These are phyloP conservation scores for Falco punctatus DNA, from an alignment of 2,113 vertebrate species.

Conservation along the genomic window DNA sequence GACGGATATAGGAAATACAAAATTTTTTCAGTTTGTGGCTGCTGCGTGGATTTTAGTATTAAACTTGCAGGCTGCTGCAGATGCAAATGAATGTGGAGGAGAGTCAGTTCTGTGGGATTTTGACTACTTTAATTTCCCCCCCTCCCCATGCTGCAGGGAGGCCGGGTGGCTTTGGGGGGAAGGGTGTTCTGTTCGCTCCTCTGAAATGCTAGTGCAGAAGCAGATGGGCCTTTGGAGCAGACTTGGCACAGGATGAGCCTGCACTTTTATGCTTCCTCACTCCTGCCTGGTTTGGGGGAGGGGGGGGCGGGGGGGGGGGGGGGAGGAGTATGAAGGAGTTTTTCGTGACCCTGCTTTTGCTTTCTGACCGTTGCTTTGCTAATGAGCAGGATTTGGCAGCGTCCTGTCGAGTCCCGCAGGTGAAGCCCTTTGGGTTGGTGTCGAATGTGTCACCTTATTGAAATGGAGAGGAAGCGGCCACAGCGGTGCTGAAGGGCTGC, in stretches of 20 bases:
- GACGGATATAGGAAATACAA: neutral
- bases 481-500: neutral
- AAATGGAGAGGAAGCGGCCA: neutral
- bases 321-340: fast-evolving
- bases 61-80: neutral
- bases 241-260: neutral
- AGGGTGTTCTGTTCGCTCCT: neutral
- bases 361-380: neutral
- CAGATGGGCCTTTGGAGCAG: neutral
- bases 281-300: neutral
- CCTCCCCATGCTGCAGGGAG: fast-evolving
- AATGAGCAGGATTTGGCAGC: constrained; percentile 46
- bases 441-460: constrained; percentile 11
- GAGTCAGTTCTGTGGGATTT: neutral
- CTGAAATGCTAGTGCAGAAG: neutral
- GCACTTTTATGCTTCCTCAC: neutral
- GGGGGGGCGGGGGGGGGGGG: too few relatives aligned
- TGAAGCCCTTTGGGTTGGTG: constrained; percentile 35
- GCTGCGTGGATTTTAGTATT: neutral
- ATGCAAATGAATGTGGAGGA: neutral
- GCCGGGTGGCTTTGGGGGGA: neutral
- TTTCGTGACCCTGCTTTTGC: neutral
- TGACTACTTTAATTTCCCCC: neutral
- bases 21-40: neutral
- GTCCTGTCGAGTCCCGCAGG: neutral